A percentile compares a stretch with the other conserved stretches of the same genome.
phyloP scores from a whole-genome alignment of 2,113 vertebrate genomes.

The Rhinopithecus roxellana region DNA sequence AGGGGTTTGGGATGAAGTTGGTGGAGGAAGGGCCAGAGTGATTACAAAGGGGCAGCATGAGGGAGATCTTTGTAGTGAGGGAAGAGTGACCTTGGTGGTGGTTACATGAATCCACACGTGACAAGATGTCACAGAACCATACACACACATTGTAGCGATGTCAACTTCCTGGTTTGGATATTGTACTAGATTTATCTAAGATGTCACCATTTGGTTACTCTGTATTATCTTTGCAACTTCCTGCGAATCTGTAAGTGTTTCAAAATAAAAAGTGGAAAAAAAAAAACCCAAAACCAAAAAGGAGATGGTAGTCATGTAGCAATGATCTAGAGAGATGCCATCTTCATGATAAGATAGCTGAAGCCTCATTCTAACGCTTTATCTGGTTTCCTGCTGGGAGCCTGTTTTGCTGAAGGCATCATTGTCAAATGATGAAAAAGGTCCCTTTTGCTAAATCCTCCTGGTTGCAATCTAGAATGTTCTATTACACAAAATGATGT shows the following conservation, averaged over 20 bases:
- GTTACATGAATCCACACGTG: accelerated
- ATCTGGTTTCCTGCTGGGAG: neutral
- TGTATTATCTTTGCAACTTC: neutral
- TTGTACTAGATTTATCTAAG: neutral
- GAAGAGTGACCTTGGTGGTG: neutral
- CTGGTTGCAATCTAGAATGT: neutral
- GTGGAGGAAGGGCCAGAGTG: neutral
- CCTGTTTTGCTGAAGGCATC: neutral
- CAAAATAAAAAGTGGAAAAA: neutral
- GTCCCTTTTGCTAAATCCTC: neutral
- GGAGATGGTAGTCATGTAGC: neutral
- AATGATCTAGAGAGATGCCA: neutral
- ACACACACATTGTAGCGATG: accelerated
- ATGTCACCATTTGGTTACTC: neutral
- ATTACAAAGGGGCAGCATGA: accelerated
- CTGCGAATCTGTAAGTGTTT: neutral
- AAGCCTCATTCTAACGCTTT: neutral
- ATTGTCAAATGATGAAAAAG: neutral
- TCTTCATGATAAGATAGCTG: neutral
- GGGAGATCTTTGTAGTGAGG: neutral
- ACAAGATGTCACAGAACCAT: neutral
- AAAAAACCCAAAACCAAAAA: neutral
- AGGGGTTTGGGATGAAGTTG: neutral
- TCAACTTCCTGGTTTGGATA: neutral
- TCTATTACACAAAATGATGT: neutral